These are phyloP conservation scores for Brachystomella parvula DNA, from an alignment of 1,140 invertebrate genomes.

Conservation along the genomic window DNA sequence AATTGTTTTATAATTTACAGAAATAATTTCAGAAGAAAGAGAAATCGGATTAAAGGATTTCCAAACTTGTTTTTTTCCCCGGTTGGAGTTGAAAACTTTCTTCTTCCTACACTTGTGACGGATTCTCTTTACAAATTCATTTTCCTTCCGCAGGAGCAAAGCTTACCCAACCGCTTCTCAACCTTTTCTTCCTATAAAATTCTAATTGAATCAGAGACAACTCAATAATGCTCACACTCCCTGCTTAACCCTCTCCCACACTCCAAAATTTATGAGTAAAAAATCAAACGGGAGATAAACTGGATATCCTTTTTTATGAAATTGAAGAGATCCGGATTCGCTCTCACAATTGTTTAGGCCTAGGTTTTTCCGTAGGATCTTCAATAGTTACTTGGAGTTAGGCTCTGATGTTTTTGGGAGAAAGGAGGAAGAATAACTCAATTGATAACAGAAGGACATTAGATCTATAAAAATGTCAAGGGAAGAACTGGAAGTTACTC, in stretches of 20 bases:
- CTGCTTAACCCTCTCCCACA: no score
- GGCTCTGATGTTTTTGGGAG: neutral
- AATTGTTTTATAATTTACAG: no score
- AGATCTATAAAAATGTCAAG: constrained; percentile 8
- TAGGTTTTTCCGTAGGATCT: neutral
- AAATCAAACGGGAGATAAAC: neutral
- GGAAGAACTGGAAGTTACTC: neutral
- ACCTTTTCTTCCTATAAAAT: neutral
- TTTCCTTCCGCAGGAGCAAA: neutral
- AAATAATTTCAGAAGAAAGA: neutral
- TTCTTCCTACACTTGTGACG: no score
- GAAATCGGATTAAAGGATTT: neutral
- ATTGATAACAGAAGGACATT: neutral
- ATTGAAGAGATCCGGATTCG: neutral
- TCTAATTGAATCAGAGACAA: constrained; percentile 9
- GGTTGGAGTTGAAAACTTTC: neutral
- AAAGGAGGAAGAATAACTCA: neutral
- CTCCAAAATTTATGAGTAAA: constrained; percentile 1
- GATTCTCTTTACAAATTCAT: neutral
- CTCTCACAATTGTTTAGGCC: neutral
- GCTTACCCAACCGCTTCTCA: neutral
- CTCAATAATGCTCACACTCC: no score
- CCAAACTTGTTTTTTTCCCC: neutral
- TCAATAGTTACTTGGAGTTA: neutral
- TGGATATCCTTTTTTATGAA: neutral